These are phyloP conservation scores for Mesocentrotus franciscanus DNA, from an alignment of 53 echinoderm and acorn worm genomes.

Conservation along the genomic window DNA sequence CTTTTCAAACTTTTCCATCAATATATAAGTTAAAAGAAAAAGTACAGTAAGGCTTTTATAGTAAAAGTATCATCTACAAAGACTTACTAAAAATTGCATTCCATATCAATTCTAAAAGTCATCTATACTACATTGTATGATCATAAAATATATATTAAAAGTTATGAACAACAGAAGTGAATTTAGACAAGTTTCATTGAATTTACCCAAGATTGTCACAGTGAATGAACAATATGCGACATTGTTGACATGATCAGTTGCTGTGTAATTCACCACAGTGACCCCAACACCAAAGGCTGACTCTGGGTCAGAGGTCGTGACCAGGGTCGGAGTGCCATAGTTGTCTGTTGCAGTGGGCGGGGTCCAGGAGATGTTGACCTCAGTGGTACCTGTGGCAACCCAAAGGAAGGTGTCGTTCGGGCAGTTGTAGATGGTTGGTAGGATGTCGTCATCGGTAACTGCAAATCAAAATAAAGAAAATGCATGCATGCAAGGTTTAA, in stretches of 20 bases:
- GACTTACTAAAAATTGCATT: background rate
- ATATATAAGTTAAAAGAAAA: no score
- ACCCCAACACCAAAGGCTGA: slow-evolving; percentile 19
- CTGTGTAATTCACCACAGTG: slow-evolving; percentile 50
- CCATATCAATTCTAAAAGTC: background rate
- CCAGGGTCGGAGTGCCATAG: slow-evolving; percentile 46
- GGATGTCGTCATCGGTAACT: slow-evolving; percentile 43
- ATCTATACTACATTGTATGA: background rate
- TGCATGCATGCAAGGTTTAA: background rate
- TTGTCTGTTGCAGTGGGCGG: slow-evolving; percentile 59
- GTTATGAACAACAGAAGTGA: no score
- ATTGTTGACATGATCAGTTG: slow-evolving; percentile 47
- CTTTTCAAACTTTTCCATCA: no score
- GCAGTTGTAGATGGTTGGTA: slow-evolving; percentile 41
- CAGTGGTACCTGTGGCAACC: slow-evolving; percentile 58
- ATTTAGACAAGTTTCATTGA: background rate
- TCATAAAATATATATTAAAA: no score
- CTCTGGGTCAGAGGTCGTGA: slow-evolving; percentile 35
- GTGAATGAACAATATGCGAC: slow-evolving; percentile 24
- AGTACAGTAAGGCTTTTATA: no score
- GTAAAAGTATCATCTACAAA: no score
- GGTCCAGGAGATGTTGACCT: slow-evolving; percentile 45
- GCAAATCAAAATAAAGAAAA: background rate
- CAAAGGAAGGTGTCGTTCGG: slow-evolving; percentile 43
- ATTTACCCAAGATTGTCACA: slow-evolving; percentile 46